Base-by-base conservation (phyloP, 2,888 invertebrate species). In the Pristionchus arcanus region DNA sequence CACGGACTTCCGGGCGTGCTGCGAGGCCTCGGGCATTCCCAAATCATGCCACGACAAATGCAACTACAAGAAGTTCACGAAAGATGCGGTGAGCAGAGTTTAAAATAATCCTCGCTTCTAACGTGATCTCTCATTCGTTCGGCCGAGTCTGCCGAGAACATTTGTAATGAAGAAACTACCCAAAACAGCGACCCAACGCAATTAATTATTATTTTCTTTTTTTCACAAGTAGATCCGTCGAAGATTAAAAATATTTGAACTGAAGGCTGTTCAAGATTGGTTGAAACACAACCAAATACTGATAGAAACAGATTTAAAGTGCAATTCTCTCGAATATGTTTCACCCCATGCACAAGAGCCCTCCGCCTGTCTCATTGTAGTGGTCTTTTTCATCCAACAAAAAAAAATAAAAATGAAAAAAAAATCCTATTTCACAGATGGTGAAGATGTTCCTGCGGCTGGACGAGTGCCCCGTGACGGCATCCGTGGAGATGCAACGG, bases 21-120 rank as follows among this genome's bases (percentile, higher is more conserved):
- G 91, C 68, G 89, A 91, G 63, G 53, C 59, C 55, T 63, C 90
- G 49, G 91, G 90, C n/a, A 89, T 92, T 53, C 91, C 92, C 9
- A 59, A 31, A 16, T 53, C 68, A 2, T 92, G 92, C 66, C 59
- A 90, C 31, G 71, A 89, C 74, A 92, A 92, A 84, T 92, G 92
- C 83, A 90, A 87, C 59, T 92, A 90, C 77, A 85, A 81, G 53
- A 88, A 53, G 25, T 92, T 92, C 68, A 91, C 92, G 7, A 83
- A 92, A 37, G 90, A 91, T 37, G 42, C 42, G 59, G 84, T 84
- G 59, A 84, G 49, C 37, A 16, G n/a, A n/a, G 28, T 59, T 7
- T 21, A 15, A 31, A 68, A 68, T n/a, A n/a, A n/a, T n/a, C n/a
- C n/a, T n/a, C n/a, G n/a, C n/a, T n/a, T n/a, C n/a, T n/a, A n/a